Percentiles rank a stretch among this genome's conserved stretches.
These are phyloP conservation scores for Lipophrys pholis DNA, from an alignment of 2,113 vertebrate species.

Conservation along the genomic window DNA sequence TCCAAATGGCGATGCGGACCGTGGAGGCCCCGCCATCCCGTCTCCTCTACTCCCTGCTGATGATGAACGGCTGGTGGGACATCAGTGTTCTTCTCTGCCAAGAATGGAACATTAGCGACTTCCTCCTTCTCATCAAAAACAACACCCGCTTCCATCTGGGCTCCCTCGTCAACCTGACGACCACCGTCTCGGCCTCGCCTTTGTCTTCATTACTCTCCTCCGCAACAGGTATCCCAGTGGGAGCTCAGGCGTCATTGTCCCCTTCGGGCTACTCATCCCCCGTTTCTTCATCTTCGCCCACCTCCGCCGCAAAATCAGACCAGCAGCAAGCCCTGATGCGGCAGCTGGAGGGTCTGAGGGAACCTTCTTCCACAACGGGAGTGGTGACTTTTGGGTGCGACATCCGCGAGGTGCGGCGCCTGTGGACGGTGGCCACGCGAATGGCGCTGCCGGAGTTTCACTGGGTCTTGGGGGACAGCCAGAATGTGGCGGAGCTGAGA, in stretches of 20 bases:
- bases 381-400: constrained; percentile 95
- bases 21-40: constrained; percentile 82
- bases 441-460: constrained; percentile 87
- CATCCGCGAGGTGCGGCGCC: constrained; percentile 90
- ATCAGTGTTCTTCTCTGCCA: constrained; percentile 94
- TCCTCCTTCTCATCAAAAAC: constrained; percentile 90
- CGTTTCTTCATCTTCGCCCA: constrained; percentile 42
- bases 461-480: constrained; percentile 96
- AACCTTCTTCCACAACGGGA: constrained; percentile 85
- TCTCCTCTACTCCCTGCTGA: constrained; percentile 91
- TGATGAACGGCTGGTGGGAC: constrained; percentile 97
- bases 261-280: constrained; percentile 48
- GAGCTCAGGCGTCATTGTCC: constrained; percentile 50
- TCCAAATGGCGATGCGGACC: constrained; percentile 93
- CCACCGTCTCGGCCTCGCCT: constrained; percentile 74
- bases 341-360: constrained; percentile 87
- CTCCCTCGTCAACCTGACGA: constrained; percentile 90
- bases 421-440: constrained; percentile 85
- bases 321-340: constrained; percentile 86
- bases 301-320: constrained; percentile 83
- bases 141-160: constrained; percentile 92
- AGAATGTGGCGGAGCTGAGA: constrained; percentile 92
- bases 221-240: constrained; percentile 13
- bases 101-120: constrained; percentile 92
- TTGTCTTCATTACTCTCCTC: constrained; percentile 37